Evolutionary conservation across 2,888 invertebrate species (phyloP), one percentile per base, ranked within the genome.

Genomic region (Aporophyla nigra): DNA sequence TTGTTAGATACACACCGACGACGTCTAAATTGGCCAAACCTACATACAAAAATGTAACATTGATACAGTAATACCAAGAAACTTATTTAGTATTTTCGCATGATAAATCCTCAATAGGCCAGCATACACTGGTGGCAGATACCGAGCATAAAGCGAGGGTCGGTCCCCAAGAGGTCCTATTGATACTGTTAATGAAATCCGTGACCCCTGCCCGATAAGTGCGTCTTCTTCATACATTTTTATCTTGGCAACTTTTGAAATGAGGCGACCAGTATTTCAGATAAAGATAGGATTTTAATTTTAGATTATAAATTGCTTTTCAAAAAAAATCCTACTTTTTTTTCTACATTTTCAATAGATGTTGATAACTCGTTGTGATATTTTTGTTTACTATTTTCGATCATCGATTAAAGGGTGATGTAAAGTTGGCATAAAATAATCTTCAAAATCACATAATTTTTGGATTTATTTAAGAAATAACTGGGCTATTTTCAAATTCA

Each of bases 141-240:
- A 84, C 75, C 79, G 78, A 75, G 80, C 82, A 89, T 88, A 90
- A 90, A 89, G 86, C 84, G 81, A 88, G 88, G 89, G 86, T 87
- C 85, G 63, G 56, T 75, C 78, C 78, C 79, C 91, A 93, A 91
- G 93, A 91, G 83, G 85, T 82, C 91, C 91, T 91, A 93, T 93
- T 93, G 92, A 93, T 91, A 92, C 91, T 89, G 88, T 92, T 94
- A 94, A 94, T 94, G 93, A 94, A 94, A 94, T 92, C 93, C 92
- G 93, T 92, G 93, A 93, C 93, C 93, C 88, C 89, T 84, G 79
- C 80, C 77, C 66, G 84, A 86, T 83, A 87, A 87, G 87, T 88
- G 87, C 83, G 85, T 82, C 82, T 77, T 80, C 75, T 82, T 80
- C 77, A 75, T 84, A 84, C 78, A 82, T 84, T 84, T 84, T 83